Evolutionary conservation across 37 sponge, comb jelly and placozoan species (phyloP), one percentile per base, ranked within the genome.

Genomic region (Theonella swinhoei): DNA sequence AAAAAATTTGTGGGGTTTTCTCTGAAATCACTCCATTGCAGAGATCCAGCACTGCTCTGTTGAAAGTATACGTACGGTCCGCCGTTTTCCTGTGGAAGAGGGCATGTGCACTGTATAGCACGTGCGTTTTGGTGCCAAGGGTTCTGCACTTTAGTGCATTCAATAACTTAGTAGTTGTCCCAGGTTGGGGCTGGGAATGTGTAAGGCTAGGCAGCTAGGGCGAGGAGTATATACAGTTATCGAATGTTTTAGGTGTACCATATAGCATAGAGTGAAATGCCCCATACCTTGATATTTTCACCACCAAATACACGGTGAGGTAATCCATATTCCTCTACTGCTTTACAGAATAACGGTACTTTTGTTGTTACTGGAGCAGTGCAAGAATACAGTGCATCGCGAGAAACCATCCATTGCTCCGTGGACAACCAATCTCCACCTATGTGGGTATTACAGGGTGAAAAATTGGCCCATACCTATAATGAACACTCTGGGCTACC

Each of bases 401-500:
- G 83, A 75, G 40, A 42, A 88, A n/a, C 89, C 89, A 76, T 88
- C 89, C 3, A 88, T 80, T 19, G 64, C 89, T 28, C 78, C 83
- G 47, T 87, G 88, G 2, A 87, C 14, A 8, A 76, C 84, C 4
- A 83, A 41, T 63, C 85, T 78, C 78, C 78, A 84, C 30, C 70
- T 26, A 72, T 19, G 65, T 24, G 70, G 25, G 17, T 58, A 11
- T 58, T 19, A 58, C 17, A 19, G 60, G n/a, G n/a, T 29, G 14
- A 72, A 39, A 36, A 72, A 35, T 72, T 29, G 14, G 42, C 73
- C 35, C 73, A 39, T 72, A 68, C 69, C 14, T 60, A 60, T 23
- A 60, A 60, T 60, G 20, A 17, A 60, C 62, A 23, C 20, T 23
- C 22, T 22, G 22, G 22, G 22, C 62, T 60, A 60, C 17, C 62